Evolutionary conservation across 1,140 invertebrate genomes (phyloP).

Genomic region (Drosophila oshimai): DNA sequence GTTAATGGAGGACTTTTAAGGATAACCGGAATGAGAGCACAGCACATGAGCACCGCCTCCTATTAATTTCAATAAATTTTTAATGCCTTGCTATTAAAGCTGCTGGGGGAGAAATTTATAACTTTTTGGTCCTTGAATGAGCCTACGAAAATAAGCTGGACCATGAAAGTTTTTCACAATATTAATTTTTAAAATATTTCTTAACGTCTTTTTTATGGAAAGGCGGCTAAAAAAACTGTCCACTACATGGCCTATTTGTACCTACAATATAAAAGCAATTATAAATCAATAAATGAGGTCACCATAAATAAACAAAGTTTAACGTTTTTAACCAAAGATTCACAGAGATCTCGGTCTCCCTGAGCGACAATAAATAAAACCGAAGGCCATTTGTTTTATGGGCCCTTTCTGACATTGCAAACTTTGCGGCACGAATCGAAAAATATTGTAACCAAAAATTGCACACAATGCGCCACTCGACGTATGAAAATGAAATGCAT

Average conservation of each 20-base stretch:
- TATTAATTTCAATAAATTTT: constrained; percentile 69
- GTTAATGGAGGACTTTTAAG: constrained; percentile 7
- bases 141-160: not conserved
- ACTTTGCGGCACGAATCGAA: constrained; percentile 8
- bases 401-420: not conserved
- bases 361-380: constrained; percentile 11
- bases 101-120: no score
- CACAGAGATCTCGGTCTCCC: constrained; percentile 1
- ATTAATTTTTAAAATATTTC: not conserved
- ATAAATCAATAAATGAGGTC: not conserved
- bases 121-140: not conserved
- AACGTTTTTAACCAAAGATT: not conserved
- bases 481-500: constrained; percentile 26
- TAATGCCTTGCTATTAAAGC: constrained; percentile 66
- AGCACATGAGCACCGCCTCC: constrained; percentile 34
- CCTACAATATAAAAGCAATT: not conserved
- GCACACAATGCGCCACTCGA: constrained; percentile 37
- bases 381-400: constrained; percentile 11
- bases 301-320: constrained; percentile 15
- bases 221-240: not conserved
- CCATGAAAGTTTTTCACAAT: not conserved
- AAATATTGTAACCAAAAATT: constrained; percentile 44
- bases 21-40: constrained; percentile 1
- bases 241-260: no score
- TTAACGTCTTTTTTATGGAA: not conserved